A percentile compares a stretch with the other conserved stretches of the same genome.
phyloP scores from a whole-genome alignment of 2,113 vertebrate genomes.

The Neolamprologus toae region DNA sequence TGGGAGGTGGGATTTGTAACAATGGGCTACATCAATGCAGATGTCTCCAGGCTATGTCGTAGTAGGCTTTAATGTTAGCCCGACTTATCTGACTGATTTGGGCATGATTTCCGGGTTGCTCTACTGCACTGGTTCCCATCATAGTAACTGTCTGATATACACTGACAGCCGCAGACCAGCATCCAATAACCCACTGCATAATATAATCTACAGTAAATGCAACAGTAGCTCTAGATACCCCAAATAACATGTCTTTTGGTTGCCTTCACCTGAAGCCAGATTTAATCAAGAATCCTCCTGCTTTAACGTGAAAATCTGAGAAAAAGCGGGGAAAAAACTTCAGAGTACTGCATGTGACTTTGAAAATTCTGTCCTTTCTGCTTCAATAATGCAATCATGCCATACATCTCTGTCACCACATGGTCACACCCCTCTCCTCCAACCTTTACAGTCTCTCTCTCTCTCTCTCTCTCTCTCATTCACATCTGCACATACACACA shows the following conservation, averaged over 20 bases:
- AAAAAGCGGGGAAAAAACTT: accelerated
- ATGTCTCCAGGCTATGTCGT: background rate
- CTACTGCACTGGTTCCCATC: background rate
- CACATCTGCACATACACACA: conserved; percentile 5
- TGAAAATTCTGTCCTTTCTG: conserved; percentile 42
- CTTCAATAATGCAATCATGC: conserved; percentile 55
- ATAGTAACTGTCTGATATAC: background rate
- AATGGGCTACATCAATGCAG: background rate
- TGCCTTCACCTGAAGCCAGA: background rate
- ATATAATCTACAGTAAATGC: background rate
- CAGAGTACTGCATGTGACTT: conserved; percentile 43
- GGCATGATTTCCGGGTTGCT: background rate
- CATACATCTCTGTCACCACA: conserved; percentile 67
- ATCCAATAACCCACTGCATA: background rate
- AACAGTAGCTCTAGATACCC: background rate
- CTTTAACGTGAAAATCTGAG: background rate
- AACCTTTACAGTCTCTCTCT: conserved; percentile 31
- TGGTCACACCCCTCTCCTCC: conserved; percentile 51
- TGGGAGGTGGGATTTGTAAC: background rate
- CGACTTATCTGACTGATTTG: background rate
- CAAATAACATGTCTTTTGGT: background rate
- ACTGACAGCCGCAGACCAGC: background rate
- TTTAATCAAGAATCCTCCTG: background rate
- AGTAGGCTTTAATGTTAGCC: background rate
- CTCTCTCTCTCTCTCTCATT: background rate